Evolutionary conservation across 2,797 vertebrate genomes (phyloP), one percentile per base, ranked within the genome.

Genomic region (Holocentrus rufus): DNA sequence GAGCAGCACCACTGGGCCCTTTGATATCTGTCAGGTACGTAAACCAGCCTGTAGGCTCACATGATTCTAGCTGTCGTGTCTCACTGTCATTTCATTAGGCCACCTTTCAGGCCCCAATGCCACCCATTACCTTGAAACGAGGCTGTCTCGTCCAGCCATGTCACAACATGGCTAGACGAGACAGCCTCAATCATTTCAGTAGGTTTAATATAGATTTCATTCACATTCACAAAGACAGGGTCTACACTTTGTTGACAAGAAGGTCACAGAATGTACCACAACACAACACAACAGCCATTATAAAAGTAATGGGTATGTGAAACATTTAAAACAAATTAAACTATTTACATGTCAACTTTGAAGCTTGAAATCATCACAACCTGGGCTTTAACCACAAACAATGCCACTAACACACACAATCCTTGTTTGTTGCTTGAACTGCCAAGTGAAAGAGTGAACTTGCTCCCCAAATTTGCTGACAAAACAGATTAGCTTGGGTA

Each of bases 141-240:
- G n/a, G n/a, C n/a, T n/a, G n/a, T n/a, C n/a, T n/a, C n/a, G n/a
- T n/a, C n/a, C n/a, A n/a, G n/a, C n/a, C n/a, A n/a, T n/a, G n/a
- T 50, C 20, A 42, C 6, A 55, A 27, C 49, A 66, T 18, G 7
- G 13, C 20, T 52, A n/a, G 47, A 67, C 25, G 22, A 47, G 39
- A 56, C 53, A 65, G 52, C 23, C n/a, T 66, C 31, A 42, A 34
- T n/a, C 7, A 49, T 59, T 60, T 67, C 25, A 53, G 11, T 27
- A 22, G 47, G n/a, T 34, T 64, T 72, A 6, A 72, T 57, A 25
- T 54, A 27, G 10, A 69, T 50, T 30, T 53, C 18, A n/a, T 50
- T 59, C 46, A 52, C 42, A 7, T 44, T n/a, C 31, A 34, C 47
- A 49, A 22, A 31, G 23, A 30, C 11, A 56, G 9, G n/a, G 25